Percentiles rank a stretch among this genome's conserved stretches.
These are phyloP conservation scores for Heliconius congener DNA, from an alignment of 1,140 invertebrate genomes.

Conservation along the genomic window DNA sequence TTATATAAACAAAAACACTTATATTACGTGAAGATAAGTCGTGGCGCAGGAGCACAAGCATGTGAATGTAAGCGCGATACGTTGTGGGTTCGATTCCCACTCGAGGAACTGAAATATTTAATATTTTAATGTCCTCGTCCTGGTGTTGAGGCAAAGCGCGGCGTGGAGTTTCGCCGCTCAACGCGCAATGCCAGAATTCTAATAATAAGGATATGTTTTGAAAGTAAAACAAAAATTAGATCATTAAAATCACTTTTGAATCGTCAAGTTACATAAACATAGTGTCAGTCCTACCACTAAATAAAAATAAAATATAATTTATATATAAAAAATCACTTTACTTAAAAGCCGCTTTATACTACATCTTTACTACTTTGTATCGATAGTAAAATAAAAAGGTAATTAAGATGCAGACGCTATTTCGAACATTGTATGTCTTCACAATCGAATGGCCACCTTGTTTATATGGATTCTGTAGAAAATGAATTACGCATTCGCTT, in stretches of 20 bases:
- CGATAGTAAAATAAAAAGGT: constrained; percentile 7
- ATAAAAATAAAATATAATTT: not conserved
- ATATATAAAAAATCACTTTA: not conserved
- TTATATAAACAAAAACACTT: not conserved
- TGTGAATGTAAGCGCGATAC: not conserved
- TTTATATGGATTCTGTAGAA: constrained; percentile 7
- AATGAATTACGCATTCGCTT: not conserved
- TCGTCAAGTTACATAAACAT: not conserved
- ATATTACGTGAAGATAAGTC: not conserved
- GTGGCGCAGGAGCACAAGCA: not conserved
- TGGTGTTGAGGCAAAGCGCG: not conserved
- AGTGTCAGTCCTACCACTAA: too few relatives aligned
- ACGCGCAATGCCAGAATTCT: not conserved
- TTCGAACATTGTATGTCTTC: not conserved
- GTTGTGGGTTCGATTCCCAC: not conserved
- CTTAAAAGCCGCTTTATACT: not conserved
- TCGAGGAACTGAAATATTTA: not conserved
- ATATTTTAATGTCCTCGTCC: not conserved
- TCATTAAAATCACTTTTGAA: too few relatives aligned
- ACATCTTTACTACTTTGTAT: constrained; percentile 6
- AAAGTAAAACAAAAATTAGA: too few relatives aligned
- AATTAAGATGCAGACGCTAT: constrained; percentile 14
- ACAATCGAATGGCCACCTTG: constrained; percentile 9
- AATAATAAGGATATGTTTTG: too few relatives aligned
- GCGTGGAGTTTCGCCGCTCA: not conserved